Conservation (phyloP, 1,140 invertebrate species). For the Dufourea novaeangliae region DNA sequence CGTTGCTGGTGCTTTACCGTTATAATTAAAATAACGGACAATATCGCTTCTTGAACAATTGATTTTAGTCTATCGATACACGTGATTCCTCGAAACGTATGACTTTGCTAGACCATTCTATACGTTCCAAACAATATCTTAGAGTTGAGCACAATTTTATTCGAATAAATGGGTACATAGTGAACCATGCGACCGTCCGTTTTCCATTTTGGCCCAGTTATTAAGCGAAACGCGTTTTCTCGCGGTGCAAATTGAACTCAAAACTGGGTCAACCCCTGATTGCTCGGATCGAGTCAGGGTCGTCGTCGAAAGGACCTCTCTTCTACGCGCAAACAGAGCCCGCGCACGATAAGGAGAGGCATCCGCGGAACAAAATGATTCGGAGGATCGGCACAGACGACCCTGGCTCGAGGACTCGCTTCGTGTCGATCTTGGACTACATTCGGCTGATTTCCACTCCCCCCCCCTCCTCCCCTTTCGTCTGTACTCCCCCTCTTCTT, state of each 20-base stretch:
- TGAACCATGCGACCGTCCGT: slow-evolving; percentile 22
- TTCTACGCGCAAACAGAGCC: slow-evolving; percentile 19
- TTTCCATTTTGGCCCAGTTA: slow-evolving; percentile 67
- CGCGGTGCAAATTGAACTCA: slow-evolving; percentile 61
- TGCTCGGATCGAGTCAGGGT: slow-evolving; percentile 61
- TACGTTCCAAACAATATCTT: no score
- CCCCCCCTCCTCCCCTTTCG: neutral
- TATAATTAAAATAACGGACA: neutral
- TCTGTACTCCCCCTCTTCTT: neutral
- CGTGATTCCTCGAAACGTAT: no score
- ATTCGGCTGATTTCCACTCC: slow-evolving; percentile 33
- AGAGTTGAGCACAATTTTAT: no score
- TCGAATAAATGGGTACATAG: no score
- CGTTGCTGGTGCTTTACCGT: neutral
- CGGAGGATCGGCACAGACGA: slow-evolving; percentile 13
- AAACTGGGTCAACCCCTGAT: slow-evolving; percentile 71
- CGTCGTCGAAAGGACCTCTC: slow-evolving; percentile 60
- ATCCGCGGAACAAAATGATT: slow-evolving; percentile 37
- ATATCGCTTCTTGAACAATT: neutral
- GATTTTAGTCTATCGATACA: neutral
- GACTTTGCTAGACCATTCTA: no score
- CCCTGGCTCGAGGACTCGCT: slow-evolving; percentile 19
- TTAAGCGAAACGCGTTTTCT: slow-evolving; percentile 59
- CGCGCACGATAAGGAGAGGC: slow-evolving; percentile 26
- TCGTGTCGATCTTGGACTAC: slow-evolving; percentile 58